These are phyloP conservation scores for Antigone vipio DNA, from an alignment of 2,113 vertebrate species.

Conservation along the genomic window DNA sequence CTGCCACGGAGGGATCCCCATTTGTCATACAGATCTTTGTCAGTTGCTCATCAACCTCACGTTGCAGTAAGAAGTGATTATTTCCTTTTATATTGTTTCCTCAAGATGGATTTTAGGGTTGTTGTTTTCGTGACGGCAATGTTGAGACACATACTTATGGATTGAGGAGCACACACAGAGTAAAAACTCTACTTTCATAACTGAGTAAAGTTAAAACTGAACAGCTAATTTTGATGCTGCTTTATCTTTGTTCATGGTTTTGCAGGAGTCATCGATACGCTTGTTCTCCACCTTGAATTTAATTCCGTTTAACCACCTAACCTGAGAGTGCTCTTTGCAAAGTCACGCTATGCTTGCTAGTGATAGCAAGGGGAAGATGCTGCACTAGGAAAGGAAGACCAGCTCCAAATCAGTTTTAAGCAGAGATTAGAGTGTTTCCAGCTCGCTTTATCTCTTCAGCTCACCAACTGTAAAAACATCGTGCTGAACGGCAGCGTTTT, in stretches of 20 bases:
- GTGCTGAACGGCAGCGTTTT: neutral
- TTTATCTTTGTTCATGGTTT: neutral
- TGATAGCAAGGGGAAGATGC: neutral
- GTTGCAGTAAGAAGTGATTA: neutral
- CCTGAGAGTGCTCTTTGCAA: neutral
- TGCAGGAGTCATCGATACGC: neutral
- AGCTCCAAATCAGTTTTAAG: neutral
- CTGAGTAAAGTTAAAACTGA: neutral
- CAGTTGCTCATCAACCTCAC: neutral
- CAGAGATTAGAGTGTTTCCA: neutral
- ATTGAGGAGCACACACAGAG: rapidly evolving
- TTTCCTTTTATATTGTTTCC: neutral
- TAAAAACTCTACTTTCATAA: neutral
- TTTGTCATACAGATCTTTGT: rapidly evolving
- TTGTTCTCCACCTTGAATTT: neutral
- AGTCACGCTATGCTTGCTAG: neutral
- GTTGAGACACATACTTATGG: rapidly evolving
- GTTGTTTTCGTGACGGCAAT: too few species aligned
- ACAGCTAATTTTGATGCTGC: neutral
- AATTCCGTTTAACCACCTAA: neutral
- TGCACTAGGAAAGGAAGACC: too few species aligned
- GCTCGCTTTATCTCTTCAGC: neutral
- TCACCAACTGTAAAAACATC: neutral
- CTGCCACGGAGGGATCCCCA: neutral
- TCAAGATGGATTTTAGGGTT: neutral